A percentile compares a stretch with the other conserved stretches of the same genome.
Evolutionary conservation across 2,797 vertebrate genomes (phyloP).

Genomic region (Enteromius radiatus): DNA sequence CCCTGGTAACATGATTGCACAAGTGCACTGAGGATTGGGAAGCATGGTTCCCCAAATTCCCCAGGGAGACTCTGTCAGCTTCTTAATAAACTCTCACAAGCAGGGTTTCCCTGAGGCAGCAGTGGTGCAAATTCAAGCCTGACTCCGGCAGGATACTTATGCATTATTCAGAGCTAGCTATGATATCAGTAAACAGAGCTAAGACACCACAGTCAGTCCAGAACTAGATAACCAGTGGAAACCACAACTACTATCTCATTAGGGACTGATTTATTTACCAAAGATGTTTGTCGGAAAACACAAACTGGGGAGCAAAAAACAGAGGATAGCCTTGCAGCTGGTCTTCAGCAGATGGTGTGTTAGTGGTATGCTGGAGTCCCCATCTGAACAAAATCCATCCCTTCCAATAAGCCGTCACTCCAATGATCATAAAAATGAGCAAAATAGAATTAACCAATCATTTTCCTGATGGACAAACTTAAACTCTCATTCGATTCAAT

Average conservation of each 20-base stretch:
- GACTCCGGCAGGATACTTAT: slow-evolving; percentile 25
- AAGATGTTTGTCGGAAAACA: slow-evolving; percentile 24
- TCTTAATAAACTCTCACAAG: slow-evolving; percentile 13
- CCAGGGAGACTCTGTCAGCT: not conserved
- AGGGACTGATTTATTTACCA: slow-evolving; percentile 20
- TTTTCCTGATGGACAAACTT: not conserved
- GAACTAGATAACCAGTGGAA: slow-evolving; percentile 26
- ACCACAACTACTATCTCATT: not conserved
- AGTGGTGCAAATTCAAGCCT: slow-evolving; percentile 15
- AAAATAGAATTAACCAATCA: not conserved
- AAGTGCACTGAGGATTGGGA: not conserved
- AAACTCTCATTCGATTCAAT: not conserved
- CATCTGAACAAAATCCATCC: not conserved
- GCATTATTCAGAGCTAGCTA: slow-evolving; percentile 37
- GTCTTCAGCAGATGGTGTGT: not conserved
- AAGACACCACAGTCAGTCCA: slow-evolving; percentile 26
- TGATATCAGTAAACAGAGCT: slow-evolving; percentile 47
- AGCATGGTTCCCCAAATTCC: not conserved
- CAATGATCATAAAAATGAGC: not conserved
- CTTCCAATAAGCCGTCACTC: not conserved
- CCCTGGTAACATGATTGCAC: not conserved
- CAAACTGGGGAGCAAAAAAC: slow-evolving; percentile 1
- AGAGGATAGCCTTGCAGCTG: not conserved
- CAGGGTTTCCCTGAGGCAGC: slow-evolving; percentile 27
- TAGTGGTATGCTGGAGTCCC: not conserved